These are phyloP conservation scores for Habroteleia sp. DNA, from an alignment of 2,888 invertebrate species.

Conservation along the genomic window DNA sequence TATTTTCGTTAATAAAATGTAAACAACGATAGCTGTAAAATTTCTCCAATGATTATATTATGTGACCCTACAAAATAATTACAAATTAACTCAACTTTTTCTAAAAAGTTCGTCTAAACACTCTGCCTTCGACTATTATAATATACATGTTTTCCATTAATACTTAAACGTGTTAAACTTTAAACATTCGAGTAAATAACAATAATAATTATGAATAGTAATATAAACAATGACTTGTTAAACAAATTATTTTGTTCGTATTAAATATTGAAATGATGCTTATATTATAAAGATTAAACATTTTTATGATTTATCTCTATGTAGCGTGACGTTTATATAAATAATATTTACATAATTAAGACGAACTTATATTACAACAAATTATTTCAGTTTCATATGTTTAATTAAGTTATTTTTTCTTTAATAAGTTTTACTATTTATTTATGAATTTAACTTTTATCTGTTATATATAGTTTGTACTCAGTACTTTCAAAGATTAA, in stretches of 20 bases:
- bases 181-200: slow-evolving; percentile 38
- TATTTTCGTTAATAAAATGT: slow-evolving; percentile 15
- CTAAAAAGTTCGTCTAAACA: slow-evolving; percentile 62
- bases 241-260: too few relatives aligned
- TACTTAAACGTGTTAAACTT: slow-evolving; percentile 52
- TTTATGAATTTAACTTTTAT: not conserved
- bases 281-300: too few relatives aligned
- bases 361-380: too few relatives aligned
- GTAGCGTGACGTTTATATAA: too few relatives aligned
- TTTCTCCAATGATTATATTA: slow-evolving; percentile 31
- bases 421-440: too few relatives aligned
- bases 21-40: slow-evolving; percentile 15
- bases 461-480: slow-evolving; percentile 1
- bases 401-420: too few relatives aligned
- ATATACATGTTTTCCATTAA: slow-evolving; percentile 55
- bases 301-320: too few relatives aligned
- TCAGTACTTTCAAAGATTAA: not conserved
- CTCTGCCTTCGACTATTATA: slow-evolving; percentile 61
- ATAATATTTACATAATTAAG: too few relatives aligned
- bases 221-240: not conserved
- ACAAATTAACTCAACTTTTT: slow-evolving; percentile 57
- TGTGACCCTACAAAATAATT: slow-evolving; percentile 42
- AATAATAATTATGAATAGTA: slow-evolving; percentile 34
- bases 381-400: too few relatives aligned
- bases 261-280: too few relatives aligned